Conservation (phyloP, 2,797 vertebrate species). For the Eulemur rubriventer region DNA sequence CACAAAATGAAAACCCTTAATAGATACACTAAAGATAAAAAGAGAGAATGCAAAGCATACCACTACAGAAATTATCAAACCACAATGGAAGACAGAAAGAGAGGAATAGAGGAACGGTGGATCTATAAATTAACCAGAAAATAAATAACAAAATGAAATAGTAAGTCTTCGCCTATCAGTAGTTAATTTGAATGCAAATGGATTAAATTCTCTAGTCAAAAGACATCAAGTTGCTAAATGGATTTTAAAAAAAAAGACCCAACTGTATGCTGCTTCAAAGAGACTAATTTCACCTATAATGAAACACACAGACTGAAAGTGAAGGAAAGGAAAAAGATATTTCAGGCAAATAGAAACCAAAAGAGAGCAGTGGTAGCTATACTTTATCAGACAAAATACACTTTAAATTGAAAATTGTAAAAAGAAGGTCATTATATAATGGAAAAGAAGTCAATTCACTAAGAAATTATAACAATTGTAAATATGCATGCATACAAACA, state of each 20-base stretch:
- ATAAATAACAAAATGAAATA: neutral
- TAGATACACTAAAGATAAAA: neutral
- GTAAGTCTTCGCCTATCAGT: neutral
- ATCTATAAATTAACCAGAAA: neutral
- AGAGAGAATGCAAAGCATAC: neutral
- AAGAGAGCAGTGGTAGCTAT: neutral
- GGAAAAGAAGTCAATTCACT: neutral
- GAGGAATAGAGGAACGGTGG: neutral
- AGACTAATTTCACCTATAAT: neutral
- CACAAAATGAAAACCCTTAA: neutral
- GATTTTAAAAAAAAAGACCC: neutral
- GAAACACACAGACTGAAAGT: neutral
- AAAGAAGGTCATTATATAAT: neutral
- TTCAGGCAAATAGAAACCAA: neutral
- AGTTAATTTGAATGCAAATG: neutral
- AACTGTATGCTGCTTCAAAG: neutral
- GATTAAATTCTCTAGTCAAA: neutral
- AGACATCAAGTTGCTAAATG: neutral
- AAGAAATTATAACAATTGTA: neutral
- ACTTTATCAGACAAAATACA: neutral
- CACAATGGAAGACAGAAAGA: neutral
- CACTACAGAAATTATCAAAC: neutral
- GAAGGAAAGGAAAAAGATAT: neutral
- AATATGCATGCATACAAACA: neutral
- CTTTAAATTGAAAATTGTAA: neutral